Conservation (phyloP, 2,113 vertebrate species). For the Triplophysa rosa region DNA sequence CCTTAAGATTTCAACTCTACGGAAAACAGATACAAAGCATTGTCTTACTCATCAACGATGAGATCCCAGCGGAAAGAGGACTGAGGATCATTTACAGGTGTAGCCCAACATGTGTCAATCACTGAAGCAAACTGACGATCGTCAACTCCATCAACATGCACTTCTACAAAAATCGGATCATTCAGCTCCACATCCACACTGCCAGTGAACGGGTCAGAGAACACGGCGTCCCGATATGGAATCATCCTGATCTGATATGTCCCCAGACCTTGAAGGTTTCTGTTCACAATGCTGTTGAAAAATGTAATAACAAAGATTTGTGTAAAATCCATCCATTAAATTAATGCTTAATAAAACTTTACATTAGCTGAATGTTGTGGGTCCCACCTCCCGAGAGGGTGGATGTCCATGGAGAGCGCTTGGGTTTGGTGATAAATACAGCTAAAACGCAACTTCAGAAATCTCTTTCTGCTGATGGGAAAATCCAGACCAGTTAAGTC, state of each 20-base stretch:
- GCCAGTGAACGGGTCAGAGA: slow-evolving; percentile 46
- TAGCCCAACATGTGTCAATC: slow-evolving; percentile 70
- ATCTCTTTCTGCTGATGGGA: slow-evolving; percentile 16
- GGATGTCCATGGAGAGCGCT: slow-evolving; percentile 23
- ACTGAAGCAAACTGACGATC: slow-evolving; percentile 56
- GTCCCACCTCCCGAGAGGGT: slow-evolving; percentile 36
- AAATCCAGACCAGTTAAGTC: background rate
- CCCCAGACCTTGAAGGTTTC: slow-evolving; percentile 58
- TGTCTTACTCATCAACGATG: slow-evolving; percentile 57
- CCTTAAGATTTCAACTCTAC: no score
- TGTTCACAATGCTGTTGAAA: slow-evolving; percentile 55
- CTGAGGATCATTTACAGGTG: slow-evolving; percentile 52
- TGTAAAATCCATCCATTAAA: no score
- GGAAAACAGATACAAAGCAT: background rate
- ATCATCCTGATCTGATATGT: slow-evolving; percentile 60
- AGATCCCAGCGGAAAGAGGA: slow-evolving; percentile 64
- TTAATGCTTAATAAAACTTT: no score
- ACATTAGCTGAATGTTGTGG: background rate
- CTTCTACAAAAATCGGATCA: slow-evolving; percentile 58
- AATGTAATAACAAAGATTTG: no score
- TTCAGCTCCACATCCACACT: slow-evolving; percentile 45
- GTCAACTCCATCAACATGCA: slow-evolving; percentile 62
- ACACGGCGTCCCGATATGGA: slow-evolving; percentile 60
- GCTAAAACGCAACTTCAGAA: background rate
- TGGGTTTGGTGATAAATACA: slow-evolving; percentile 36